Evolutionary conservation across 2,888 invertebrate genomes (phyloP), one percentile per base, ranked within the genome.

Genomic region (Asteroscopus sphinx): DNA sequence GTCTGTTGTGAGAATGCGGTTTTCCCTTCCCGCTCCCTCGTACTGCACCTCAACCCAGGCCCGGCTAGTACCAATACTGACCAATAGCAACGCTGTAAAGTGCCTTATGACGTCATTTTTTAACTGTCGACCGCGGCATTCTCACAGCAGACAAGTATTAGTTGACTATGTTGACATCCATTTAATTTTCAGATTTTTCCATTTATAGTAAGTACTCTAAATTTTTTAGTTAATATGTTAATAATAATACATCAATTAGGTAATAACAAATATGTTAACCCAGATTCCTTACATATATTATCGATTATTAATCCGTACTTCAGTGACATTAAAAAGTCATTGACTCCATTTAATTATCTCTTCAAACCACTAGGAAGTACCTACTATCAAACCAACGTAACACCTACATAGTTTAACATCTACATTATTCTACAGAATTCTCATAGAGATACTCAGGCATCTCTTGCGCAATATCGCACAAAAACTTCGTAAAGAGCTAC

Each of bases 391-490:
- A 26, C 13, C 11, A n/a, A 45, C 55, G 64, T 46, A 65, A 55
- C 30, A 63, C 12, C 13, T 48, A 41, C 54, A 49, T 21, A 63
- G 30, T 63, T 37, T n/a, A 53, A 9, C 37, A 62, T 69, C 53
- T 63, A 32, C 49, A 63, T 62, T 63, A 62, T 66, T 46, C 41
- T 46, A 54, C 41, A 30, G 33, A 36, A 45, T 68, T 62, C 41
- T 54, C 55, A 49, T 35, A 21, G 33, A 41, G 45, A 55, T 46
- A 35, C 21, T 6, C 9, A 25, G n/a, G n/a, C 21, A 37, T 37
- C 25, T 52, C 15, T 46, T 41, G 28, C 26, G 36, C 13, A 62
- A 65, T 16, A 41, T 44, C 13, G 1, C 21, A 48, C 44, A 61
- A 36, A 48, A 13, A 44, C 9, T 11, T 21, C 3, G 13, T 46